Evolutionary conservation across 1,140 invertebrate genomes (phyloP).

Genomic region (Aphidius gifuensis): DNA sequence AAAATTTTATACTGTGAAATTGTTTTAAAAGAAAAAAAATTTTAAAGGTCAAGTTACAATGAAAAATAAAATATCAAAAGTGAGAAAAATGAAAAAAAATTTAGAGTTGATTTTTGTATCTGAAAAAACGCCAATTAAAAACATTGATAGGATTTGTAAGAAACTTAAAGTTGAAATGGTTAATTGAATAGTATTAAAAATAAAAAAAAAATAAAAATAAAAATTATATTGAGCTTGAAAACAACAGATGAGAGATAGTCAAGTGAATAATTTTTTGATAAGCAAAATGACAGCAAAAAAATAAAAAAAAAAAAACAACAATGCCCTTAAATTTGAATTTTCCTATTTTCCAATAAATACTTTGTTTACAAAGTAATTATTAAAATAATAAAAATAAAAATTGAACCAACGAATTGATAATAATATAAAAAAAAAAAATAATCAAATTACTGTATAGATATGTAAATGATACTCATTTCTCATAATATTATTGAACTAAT

Average conservation of each 20-base stretch:
- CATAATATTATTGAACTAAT: conserved; percentile 29
- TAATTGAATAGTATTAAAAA: conserved; percentile 25
- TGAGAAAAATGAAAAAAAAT: conserved; percentile 13
- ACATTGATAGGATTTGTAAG: no score
- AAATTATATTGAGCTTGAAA: no score
- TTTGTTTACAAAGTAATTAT: neutral
- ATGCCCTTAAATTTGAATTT: neutral
- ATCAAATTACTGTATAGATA: neutral
- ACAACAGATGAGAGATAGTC: no score
- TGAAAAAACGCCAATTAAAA: conserved; percentile 1
- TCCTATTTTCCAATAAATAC: no score
- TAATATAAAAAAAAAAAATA: conserved; percentile 8
- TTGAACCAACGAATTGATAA: conserved; percentile 7
- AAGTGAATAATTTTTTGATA: no score
- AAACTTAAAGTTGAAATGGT: no score
- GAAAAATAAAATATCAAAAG: conserved; percentile 4
- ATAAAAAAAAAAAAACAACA: conserved; percentile 20
- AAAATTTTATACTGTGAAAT: neutral
- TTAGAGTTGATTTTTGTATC: conserved; percentile 35
- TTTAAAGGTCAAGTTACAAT: neutral
- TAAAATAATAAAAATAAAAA: conserved; percentile 12
- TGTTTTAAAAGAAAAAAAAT: conserved; percentile 1
- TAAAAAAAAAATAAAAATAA: conserved; percentile 23
- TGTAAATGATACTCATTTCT: conserved; percentile 25
- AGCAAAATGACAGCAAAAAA: conserved; percentile 18